phyloP scores from a whole-genome alignment of 2,797 vertebrate genomes.

The Argyrosomus regius region DNA sequence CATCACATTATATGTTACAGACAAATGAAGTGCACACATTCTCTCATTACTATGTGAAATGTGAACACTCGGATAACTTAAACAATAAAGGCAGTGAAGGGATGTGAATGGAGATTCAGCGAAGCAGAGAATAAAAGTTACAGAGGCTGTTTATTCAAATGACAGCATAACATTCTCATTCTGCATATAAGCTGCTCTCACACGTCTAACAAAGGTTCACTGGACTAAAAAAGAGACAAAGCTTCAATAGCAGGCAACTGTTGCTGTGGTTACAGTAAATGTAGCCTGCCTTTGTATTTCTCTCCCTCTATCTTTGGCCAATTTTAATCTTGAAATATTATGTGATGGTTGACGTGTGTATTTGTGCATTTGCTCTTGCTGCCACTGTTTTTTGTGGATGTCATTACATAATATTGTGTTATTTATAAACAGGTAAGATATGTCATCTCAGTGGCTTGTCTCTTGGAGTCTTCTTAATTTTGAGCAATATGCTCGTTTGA shows the following conservation, averaged over 20 bases:
- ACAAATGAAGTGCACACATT: constrained; percentile 41
- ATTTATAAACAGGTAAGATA: neutral
- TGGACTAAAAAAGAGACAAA: constrained; percentile 8
- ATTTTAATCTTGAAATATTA: neutral
- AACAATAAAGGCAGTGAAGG: constrained; percentile 36
- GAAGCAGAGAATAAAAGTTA: constrained; percentile 9
- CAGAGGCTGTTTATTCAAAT: constrained; percentile 12
- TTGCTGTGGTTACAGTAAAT: constrained; percentile 35
- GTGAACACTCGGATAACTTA: constrained; percentile 12
- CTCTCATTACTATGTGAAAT: constrained; percentile 30
- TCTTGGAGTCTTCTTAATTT: neutral
- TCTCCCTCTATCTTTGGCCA: neutral
- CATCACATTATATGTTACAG: constrained; percentile 54
- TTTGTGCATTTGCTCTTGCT: neutral
- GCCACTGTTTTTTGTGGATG: neutral
- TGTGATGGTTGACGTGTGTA: neutral
- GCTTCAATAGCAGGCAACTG: constrained; percentile 3
- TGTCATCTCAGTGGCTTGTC: neutral
- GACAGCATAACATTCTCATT: neutral
- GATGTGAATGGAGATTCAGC: constrained; percentile 2
- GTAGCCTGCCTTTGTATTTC: neutral
- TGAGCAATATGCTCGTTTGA: neutral
- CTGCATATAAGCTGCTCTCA: neutral
- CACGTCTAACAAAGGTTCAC: constrained; percentile 3
- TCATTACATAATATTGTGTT: neutral